phyloP scores from a whole-genome alignment of 2,113 vertebrate genomes.

The Odontophorus gujanensis region DNA sequence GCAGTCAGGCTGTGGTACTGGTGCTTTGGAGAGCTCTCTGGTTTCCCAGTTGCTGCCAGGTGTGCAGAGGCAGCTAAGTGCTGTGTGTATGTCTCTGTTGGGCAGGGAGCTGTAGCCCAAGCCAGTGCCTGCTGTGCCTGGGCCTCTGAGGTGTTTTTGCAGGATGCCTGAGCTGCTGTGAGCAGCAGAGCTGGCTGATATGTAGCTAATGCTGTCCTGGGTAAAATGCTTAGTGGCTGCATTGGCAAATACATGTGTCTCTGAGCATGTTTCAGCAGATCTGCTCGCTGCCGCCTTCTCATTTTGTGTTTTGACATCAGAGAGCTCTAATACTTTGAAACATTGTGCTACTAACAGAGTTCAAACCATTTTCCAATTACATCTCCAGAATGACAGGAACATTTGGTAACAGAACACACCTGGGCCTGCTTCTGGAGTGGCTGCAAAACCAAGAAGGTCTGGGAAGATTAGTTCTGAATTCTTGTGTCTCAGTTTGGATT shows the following conservation, averaged over 20 bases:
- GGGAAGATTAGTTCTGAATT: background rate
- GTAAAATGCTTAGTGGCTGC: fast-evolving
- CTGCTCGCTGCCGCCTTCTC: background rate
- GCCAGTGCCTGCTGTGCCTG: no score
- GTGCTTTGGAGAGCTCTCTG: background rate
- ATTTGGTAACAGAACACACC: background rate
- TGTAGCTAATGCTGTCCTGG: background rate
- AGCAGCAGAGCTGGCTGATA: background rate
- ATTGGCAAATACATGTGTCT: fast-evolving
- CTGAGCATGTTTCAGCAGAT: background rate
- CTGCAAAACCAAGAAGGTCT: background rate
- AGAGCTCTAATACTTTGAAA: background rate
- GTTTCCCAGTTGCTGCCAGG: background rate
- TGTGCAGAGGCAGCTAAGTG: background rate
- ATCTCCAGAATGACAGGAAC: background rate
- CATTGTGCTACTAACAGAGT: background rate
- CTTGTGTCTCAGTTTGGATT: background rate
- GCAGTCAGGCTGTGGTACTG: no score
- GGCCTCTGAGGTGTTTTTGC: background rate
- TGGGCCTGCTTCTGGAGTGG: fast-evolving
- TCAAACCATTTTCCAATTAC: background rate
- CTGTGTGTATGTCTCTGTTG: fast-evolving
- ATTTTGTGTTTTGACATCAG: background rate
- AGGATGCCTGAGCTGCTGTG: background rate
- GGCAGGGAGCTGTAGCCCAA: background rate